Conservation (phyloP, 2,888 invertebrate species). For the Hipparchia sbordonii region DNA sequence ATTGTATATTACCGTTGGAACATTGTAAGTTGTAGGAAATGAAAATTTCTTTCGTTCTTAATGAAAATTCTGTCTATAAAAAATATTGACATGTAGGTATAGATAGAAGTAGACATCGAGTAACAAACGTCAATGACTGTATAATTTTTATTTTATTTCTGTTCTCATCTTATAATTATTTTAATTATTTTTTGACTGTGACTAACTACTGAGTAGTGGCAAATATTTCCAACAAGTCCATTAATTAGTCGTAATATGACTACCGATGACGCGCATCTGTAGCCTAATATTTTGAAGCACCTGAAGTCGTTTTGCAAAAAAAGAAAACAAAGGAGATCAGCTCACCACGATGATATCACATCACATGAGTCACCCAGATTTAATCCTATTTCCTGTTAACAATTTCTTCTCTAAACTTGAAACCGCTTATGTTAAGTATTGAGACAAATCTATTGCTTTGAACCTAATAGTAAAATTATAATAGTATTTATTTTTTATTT, state of each 20-base stretch:
- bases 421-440: not conserved
- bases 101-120: too few relatives aligned
- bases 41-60: too few relatives aligned
- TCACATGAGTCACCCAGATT: conserved; percentile 4
- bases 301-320: not conserved
- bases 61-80: too few relatives aligned
- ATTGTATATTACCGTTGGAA: too few relatives aligned
- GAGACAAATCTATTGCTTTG: not conserved
- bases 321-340: not conserved
- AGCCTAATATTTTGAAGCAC: not conserved
- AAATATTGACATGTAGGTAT: too few relatives aligned
- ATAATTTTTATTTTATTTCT: not conserved
- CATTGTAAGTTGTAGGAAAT: too few relatives aligned
- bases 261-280: not conserved
- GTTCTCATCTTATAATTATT: not conserved
- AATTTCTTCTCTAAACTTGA: not conserved
- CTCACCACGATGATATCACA: not conserved
- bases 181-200: not conserved
- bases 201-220: not conserved
- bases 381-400: not conserved
- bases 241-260: not conserved
- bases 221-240: too few relatives aligned
- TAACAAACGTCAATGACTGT: not conserved
- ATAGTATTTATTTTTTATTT: too few relatives aligned
- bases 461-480: not conserved